These are phyloP conservation scores for Napeogenes inachia DNA, from an alignment of 2,888 invertebrate species.

Conservation along the genomic window DNA sequence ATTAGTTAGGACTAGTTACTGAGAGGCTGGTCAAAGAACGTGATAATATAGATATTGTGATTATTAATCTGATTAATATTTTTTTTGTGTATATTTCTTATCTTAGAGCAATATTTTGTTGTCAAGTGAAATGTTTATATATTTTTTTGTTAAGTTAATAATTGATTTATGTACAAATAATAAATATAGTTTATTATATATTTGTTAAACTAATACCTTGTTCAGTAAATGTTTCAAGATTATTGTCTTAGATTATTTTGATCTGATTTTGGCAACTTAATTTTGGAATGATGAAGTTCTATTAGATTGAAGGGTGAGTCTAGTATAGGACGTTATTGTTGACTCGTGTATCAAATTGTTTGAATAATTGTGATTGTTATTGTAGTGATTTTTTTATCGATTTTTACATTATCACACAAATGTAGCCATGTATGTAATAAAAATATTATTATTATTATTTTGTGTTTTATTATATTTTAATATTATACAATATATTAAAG, in stretches of 20 bases:
- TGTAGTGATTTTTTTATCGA: conserved; percentile 45
- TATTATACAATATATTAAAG: conserved; percentile 62
- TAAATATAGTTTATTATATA: too few species aligned
- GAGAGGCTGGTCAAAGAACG: conserved; percentile 24
- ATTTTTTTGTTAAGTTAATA: conserved; percentile 19
- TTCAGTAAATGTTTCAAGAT: too few species aligned
- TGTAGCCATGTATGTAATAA: conserved; percentile 40
- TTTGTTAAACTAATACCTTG: too few species aligned
- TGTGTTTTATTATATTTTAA: conserved; percentile 34
- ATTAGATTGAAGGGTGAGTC: too few species aligned
- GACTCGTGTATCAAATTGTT: conserved; percentile 27
- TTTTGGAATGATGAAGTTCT: too few species aligned
- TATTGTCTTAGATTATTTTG: too few species aligned
- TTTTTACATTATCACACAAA: conserved; percentile 46
- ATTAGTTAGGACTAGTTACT: conserved; percentile 5
- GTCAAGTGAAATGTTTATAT: too few species aligned
- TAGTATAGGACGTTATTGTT: not conserved
- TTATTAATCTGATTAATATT: conserved; percentile 20
- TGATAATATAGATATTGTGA: conserved; percentile 25
- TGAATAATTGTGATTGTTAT: conserved; percentile 37
- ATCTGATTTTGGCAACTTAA: too few species aligned
- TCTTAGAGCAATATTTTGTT: too few species aligned
- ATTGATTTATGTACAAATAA: conserved; percentile 5
- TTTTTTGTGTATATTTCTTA: conserved; percentile 3
- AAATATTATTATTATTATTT: conserved; percentile 25